Evolutionary conservation across 2,797 vertebrate genomes (phyloP), one percentile per base, ranked within the genome.

Genomic region (Myotis planiceps): DNA sequence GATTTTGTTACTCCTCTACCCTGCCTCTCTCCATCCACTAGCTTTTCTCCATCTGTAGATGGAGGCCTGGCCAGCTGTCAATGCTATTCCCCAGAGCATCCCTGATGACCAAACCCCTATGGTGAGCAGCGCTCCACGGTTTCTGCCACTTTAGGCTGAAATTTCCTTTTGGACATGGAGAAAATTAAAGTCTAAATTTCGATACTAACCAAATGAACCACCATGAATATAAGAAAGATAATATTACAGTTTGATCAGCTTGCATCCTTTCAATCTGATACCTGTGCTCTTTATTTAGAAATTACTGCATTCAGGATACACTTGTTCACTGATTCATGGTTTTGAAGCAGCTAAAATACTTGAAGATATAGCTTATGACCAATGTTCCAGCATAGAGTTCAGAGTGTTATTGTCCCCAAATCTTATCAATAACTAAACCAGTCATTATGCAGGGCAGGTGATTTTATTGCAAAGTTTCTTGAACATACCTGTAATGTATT

Each of bases 131-230:
- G 91, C 96, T 97, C 92, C 89, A 47, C 65, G 90, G 92, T 92
- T 96, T 96, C 94, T 97, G 97, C 95, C 97, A 97, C 98, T 95
- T 88, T 93, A 69, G 79, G 34, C 81, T 95, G 82, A 96, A 98
- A 94, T 92, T 96, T 96, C 90, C 92, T 97, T 96, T 98, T 34
- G 92, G 39, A 96, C 27, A 51, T 92, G 96, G 90, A 96, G 95
- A 98, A 98, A 98, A 98, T 97, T 98, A 94, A 98, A 98, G 84
- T 97, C 96, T 97, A 97, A 98, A 98, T 97, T 97, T 97, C 92
- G n/a, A 97, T 97, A 94, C 69, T 90, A 98, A 96, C 91, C 92
- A 83, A 97, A 97, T 90, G 92, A 95, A 78, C 83, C 32, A 15
- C 60, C 93, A 81, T 96, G 97, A 94, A 95, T 96, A 88, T 2